Base-by-base conservation (phyloP, 2,888 invertebrate species). In the Volucella bombylans region DNA sequence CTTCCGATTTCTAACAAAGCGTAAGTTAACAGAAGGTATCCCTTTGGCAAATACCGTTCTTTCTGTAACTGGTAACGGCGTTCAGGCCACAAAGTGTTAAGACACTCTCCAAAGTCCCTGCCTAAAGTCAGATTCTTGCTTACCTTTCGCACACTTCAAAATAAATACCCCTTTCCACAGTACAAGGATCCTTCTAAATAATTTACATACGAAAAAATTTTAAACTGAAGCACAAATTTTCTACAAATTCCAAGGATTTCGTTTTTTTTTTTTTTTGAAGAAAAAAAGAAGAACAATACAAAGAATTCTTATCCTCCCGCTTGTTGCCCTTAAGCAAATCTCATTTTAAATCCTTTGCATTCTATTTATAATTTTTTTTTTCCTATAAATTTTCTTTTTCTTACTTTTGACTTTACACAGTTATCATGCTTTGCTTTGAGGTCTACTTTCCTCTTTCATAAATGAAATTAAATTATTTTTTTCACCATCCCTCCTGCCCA, bases 321-420 rank as follows among this genome's bases (percentile, higher is more conserved):
- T 71, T 64, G 12, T 39, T 77, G 68, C 45, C 82, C 79, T 50
- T 10, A 18, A 57, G 82, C 82, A 54, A 73, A 83, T 79, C 69
- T 74, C 64, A 74, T 81, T 76, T 74, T 54, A 47, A 74, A 74
- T 69, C 64, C 64, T 79, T 83, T 79, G 79, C 79, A 83, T 79
- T 47, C 69, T 79, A 74, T 83, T 83, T 74, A 52, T 69, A 69
- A 69, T 73, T 49, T 77, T 78, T 59, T 59, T 59, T 41, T 18
- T n/a, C n/a, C 18, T 23, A 23, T 31, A 31, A 6, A 31, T 31
- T 31, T 31, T 45, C 6, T 68, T 14, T 11, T 38, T 54, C 68
- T 64, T 73, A 18, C 57, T 82, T 39, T 55, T 55, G 52, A 43
- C 50, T 69, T 54, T 14, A 65, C 39, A 55, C 69, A 74, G 55